These are phyloP conservation scores for Capitella teleta DNA, from an alignment of 1,140 invertebrate species.

Conservation along the genomic window DNA sequence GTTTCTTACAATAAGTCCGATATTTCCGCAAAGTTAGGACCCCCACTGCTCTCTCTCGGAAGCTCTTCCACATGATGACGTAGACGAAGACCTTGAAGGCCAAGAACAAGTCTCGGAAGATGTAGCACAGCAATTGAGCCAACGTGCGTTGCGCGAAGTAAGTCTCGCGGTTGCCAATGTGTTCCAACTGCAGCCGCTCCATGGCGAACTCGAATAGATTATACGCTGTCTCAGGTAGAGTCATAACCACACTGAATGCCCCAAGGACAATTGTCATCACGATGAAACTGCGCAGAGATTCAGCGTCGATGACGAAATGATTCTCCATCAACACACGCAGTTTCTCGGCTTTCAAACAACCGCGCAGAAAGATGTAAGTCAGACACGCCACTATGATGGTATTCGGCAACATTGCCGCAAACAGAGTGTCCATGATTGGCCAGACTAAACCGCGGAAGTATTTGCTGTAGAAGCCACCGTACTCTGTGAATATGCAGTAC, in stretches of 20 bases:
- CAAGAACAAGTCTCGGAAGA: not conserved
- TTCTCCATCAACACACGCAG: constrained; percentile 9
- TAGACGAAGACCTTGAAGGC: not conserved
- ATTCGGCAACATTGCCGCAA: constrained; percentile 24
- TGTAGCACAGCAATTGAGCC: not conserved
- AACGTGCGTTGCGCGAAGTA: not conserved
- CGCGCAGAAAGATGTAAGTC: constrained; percentile 7
- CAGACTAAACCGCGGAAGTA: constrained; percentile 23
- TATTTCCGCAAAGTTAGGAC: too few relatives aligned
- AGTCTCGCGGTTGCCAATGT: not conserved
- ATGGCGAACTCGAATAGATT: constrained; percentile 9
- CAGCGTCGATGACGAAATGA: constrained; percentile 10
- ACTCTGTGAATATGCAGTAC: constrained; percentile 12
- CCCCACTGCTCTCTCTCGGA: not conserved
- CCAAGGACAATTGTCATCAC: constrained; percentile 5
- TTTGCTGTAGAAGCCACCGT: constrained; percentile 11
- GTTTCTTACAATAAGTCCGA: too few relatives aligned
- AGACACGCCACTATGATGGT: constrained; percentile 11
- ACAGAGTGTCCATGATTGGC: constrained; percentile 23
- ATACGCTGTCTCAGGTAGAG: constrained; percentile 9
- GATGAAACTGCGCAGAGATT: constrained; percentile 2
- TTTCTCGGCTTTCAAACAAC: not conserved
- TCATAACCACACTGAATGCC: constrained; percentile 1
- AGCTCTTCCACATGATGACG: not conserved
- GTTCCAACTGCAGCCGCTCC: not conserved